Evolutionary conservation across 1,140 invertebrate genomes (phyloP).

Genomic region (Brachionus asplanchnoidis): DNA sequence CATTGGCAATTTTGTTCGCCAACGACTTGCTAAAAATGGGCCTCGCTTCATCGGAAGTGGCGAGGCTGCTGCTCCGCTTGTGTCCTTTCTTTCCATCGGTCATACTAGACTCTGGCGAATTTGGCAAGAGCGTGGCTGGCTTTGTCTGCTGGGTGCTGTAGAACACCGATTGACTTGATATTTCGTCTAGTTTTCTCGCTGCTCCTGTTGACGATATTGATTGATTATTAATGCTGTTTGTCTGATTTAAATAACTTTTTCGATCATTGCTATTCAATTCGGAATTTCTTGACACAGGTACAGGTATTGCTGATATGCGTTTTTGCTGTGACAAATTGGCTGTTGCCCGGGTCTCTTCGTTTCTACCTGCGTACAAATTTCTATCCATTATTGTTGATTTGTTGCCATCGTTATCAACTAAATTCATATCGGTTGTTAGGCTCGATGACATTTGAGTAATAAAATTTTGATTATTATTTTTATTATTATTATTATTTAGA

Average conservation of each 20-base stretch:
- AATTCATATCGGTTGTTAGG: neutral
- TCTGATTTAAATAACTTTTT: neutral
- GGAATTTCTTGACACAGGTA: neutral
- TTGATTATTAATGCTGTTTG: neutral
- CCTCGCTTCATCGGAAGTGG: neutral
- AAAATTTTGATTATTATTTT: neutral
- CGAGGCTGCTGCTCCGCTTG: neutral
- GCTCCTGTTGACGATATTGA: neutral
- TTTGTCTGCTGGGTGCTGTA: neutral
- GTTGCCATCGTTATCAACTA: slow-evolving; percentile 16
- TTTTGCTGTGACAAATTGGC: neutral
- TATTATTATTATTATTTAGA: neutral
- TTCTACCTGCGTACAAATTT: neutral
- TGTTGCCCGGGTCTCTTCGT: neutral
- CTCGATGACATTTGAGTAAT: slow-evolving; percentile 17
- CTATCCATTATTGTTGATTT: slow-evolving; percentile 11
- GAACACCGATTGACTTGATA: slow-evolving; percentile 14
- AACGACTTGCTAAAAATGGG: slow-evolving; percentile 38
- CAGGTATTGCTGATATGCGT: slow-evolving; percentile 8
- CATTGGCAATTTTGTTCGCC: slow-evolving; percentile 39
- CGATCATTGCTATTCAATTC: neutral
- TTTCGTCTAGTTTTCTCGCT: neutral
- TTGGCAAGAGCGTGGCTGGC: neutral
- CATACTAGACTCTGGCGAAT: neutral
- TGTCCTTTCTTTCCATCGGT: neutral